phyloP scores from a whole-genome alignment of 2,113 vertebrate species.

The Patagioenas fasciata region DNA sequence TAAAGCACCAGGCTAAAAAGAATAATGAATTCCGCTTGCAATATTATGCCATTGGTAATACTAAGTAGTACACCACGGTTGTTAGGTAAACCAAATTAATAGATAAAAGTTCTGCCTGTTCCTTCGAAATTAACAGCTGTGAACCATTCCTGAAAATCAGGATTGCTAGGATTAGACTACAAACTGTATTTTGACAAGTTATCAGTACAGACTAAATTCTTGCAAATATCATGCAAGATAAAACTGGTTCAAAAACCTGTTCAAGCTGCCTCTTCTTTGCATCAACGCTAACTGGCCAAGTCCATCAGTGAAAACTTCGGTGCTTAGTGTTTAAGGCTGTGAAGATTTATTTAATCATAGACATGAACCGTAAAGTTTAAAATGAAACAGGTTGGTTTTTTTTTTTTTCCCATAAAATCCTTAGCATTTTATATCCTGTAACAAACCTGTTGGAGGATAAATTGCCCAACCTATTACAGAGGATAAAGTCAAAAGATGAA shows the following conservation, averaged over 20 bases:
- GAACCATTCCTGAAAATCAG: background rate
- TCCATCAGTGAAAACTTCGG: background rate
- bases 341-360: background rate
- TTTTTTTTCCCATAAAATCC: background rate
- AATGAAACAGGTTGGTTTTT: background rate
- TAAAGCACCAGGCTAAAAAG: background rate
- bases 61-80: background rate
- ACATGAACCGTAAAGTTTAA: background rate
- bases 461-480: background rate
- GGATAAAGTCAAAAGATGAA: slow-evolving; percentile 4
- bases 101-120: background rate
- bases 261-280: background rate
- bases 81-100: background rate
- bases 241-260: background rate
- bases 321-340: background rate
- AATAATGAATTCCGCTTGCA: background rate
- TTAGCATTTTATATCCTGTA: background rate
- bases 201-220: background rate
- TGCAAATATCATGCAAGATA: background rate
- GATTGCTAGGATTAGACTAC: background rate
- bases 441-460: background rate
- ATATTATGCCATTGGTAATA: background rate
- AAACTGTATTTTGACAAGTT: slow-evolving; percentile 2
- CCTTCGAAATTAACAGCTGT: background rate
- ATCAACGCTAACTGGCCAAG: background rate